These are phyloP conservation scores for Parelbella ahira DNA, from an alignment of 2,888 invertebrate species.

Conservation along the genomic window DNA sequence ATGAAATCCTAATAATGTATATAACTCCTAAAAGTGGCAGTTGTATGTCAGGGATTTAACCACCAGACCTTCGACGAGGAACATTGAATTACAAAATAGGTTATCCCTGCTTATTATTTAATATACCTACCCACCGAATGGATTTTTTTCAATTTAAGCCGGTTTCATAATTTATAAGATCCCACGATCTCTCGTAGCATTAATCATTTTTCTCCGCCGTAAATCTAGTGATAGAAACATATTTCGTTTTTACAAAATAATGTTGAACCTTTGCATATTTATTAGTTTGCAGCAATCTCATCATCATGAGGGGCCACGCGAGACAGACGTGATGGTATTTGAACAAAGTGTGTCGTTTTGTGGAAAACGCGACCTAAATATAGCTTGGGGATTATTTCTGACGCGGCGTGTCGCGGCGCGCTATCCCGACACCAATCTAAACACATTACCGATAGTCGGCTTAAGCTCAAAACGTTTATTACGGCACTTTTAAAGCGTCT, in stretches of 20 bases:
- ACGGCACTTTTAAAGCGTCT: constrained; percentile 47
- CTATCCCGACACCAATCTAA: constrained; percentile 61
- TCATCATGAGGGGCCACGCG: constrained; percentile 4
- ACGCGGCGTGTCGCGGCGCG: constrained; percentile 60
- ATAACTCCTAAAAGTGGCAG: no score
- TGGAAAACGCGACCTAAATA: constrained; percentile 73
- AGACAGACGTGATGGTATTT: constrained; percentile 40
- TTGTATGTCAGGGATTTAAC: no score
- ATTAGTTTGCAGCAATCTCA: constrained; percentile 3
- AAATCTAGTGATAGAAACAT: no score
- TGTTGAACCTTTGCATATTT: constrained; percentile 9
- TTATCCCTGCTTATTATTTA: no score
- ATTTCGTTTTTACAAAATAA: not conserved
- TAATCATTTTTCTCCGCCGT: no score
- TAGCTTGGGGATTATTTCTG: constrained; percentile 72
- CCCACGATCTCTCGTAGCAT: no score
- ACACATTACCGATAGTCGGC: constrained; percentile 59
- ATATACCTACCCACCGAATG: no score
- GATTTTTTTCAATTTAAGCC: no score
- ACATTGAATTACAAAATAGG: no score
- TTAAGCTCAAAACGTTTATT: constrained; percentile 56
- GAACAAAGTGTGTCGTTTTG: constrained; percentile 73
- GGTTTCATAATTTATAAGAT: no score
- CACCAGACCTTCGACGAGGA: no score
- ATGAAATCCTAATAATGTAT: no score